Percentiles rank a stretch among this genome's conserved stretches.
Conservation (phyloP, 2,113 vertebrate species). For the Leucopsar rothschildi region DNA sequence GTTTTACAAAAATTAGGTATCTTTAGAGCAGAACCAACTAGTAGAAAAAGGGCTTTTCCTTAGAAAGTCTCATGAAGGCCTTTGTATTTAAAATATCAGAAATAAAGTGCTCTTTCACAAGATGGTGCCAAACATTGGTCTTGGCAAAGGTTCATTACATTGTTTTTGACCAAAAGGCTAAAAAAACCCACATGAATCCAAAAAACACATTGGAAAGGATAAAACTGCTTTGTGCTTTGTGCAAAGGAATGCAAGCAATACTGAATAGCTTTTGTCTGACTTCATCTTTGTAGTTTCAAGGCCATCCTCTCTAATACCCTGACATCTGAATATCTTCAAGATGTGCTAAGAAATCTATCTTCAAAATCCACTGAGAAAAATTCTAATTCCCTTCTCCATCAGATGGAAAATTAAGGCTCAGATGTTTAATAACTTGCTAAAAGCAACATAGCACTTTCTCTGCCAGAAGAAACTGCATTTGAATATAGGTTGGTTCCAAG, state of each 20-base stretch:
- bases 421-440: slow-evolving; percentile 40
- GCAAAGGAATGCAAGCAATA: neutral
- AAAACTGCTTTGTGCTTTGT: neutral
- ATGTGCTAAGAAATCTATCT: neutral
- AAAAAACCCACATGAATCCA: neutral
- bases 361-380: slow-evolving; percentile 5
- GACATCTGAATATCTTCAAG: neutral
- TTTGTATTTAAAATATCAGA: neutral
- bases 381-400: neutral
- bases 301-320: neutral
- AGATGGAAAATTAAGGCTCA: slow-evolving; percentile 6
- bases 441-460: neutral
- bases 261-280: neutral
- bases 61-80: neutral
- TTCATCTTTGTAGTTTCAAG: neutral
- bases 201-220: neutral
- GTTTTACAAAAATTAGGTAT: neutral
- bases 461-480: neutral
- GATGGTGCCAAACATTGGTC: neutral
- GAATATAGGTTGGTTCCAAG: neutral
- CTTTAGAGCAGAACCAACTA: neutral
- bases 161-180: slow-evolving; percentile 4
- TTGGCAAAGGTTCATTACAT: neutral
- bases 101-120: neutral
- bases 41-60: neutral